Base-by-base conservation (phyloP, 2,797 vertebrate species). In the Trichosurus vulpecula region DNA sequence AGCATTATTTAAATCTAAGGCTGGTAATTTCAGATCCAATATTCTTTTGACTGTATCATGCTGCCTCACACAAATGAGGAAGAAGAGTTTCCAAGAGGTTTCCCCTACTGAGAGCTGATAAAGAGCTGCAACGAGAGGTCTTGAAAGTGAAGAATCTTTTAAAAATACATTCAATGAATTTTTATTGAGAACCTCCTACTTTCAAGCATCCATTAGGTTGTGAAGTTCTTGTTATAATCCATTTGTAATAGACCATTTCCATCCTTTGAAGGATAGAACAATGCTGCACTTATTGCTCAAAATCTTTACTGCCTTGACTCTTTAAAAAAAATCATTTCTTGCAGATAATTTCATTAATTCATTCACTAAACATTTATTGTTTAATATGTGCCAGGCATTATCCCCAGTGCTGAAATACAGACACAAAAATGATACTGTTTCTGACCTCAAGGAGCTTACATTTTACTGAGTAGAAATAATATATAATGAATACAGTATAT, bases 251-350 rank as follows among this genome's bases (percentile, higher is more conserved):
- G 16, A 74, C 16, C 66, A 22, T 94, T 92, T 97, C 74, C 35
- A 41, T 56, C 47, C 6, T 96, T 95, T 92, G 87, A 8, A 81
- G 52, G 66, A 95, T 56, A 55, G 52, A 92, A 96, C 16, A 91
- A 55, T 93, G 94, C 47, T 35, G 11, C 41, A 66, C 19, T 81
- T 81, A 9, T 16, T 41, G 6, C n/a, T 74, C 6, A 35, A 74
- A 74, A 74, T 22, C 16, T 22, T 41, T 74, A 6, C n/a, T 41
- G n/a, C 22, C 30, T 58, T 74, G 66, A 41, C 16, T 58, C 57
- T 58, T 41, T 19, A 31, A 66, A 74, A 74, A 41, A 41, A 41
- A 41, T 41, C 1, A 22, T 22, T 74, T 74, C n/a, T 74, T 74
- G 19, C 66, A 41, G 19, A 74, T 6, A 74, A 74, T 74, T 74